Evolutionary conservation across 2,888 invertebrate genomes (phyloP), one percentile per base, ranked within the genome.

Genomic region (Drosophila limbata): DNA sequence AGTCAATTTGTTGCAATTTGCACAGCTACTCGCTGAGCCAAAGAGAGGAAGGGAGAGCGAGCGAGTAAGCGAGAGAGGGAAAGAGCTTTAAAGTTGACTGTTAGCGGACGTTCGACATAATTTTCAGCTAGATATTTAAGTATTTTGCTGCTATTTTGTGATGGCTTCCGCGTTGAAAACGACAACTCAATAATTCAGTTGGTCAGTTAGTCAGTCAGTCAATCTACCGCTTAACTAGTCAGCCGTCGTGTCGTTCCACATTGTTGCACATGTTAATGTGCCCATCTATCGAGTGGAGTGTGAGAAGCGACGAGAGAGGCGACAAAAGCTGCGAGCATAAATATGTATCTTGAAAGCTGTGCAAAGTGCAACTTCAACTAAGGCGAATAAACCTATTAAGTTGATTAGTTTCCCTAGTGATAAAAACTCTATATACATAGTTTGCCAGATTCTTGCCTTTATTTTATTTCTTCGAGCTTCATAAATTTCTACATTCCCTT

Each of bases 1-100:
- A 81, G 81, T 79, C 63, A 89, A 84, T 89, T 89, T 84, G 64
- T 56, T 81, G 75, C 79, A 78, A 73, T 81, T 86, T 79, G 66
- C 76, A 72, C 37, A 72, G 57, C 44, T 39, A 39, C 25, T 35
- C 37, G 50, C 48, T 33, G 31, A n/a, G n/a, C 9, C 55, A 15
- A 13, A 39, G 19, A 19, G 25, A 21, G 42, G 8, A 59, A 11
- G 11, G 42, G 25, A 5, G 4, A 21, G 21, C 17, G 25, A 42
- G 52, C 25, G 15, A 50, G 8, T 4, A 5, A 21, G 42, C 45
- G 37, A 37, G 42, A 40, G 47, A 31, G 51, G n/a, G 3, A 11
- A 8, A n/a, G 47, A 64, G 33, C 28, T 45, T 47, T 33, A 17
- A 40, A 39, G 67, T 42, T 68, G 48, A 33, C 51, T 45, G 50